A percentile compares a stretch with the other conserved stretches of the same genome.
These are phyloP conservation scores for Macaria liturata DNA, from an alignment of 2,888 invertebrate species.

Conservation along the genomic window DNA sequence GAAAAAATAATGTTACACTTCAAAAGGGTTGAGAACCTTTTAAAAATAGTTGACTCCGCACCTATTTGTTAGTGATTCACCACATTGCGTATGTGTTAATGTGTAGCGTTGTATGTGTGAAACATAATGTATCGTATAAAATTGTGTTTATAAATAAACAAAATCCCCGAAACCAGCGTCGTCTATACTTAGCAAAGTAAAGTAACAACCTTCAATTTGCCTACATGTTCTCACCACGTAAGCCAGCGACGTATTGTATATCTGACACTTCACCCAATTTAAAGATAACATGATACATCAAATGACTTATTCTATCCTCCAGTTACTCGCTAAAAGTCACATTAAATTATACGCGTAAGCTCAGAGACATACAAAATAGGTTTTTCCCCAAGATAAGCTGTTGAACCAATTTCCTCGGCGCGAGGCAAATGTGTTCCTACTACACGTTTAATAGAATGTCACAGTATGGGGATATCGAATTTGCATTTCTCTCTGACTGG, in stretches of 20 bases:
- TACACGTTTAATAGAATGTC: slow-evolving; percentile 34
- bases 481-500: slow-evolving; percentile 25
- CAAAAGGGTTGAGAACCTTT: too few relatives aligned
- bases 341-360: slow-evolving; percentile 36
- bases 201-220: neutral
- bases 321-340: slow-evolving; percentile 32
- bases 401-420: slow-evolving; percentile 35
- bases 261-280: slow-evolving; percentile 30
- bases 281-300: slow-evolving; percentile 30
- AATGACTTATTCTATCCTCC: slow-evolving; percentile 34
- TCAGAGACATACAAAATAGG: slow-evolving; percentile 30
- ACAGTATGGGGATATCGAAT: slow-evolving; percentile 25
- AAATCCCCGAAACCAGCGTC: too few relatives aligned
- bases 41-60: too few relatives aligned
- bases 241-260: slow-evolving; percentile 2
- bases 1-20: too few relatives aligned
- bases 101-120: too few relatives aligned
- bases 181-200: too few relatives aligned
- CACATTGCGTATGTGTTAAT: too few relatives aligned
- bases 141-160: too few relatives aligned
- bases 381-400: slow-evolving; percentile 34
- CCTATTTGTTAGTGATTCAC: too few relatives aligned
- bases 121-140: too few relatives aligned
- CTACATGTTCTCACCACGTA: neutral
- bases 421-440: slow-evolving; percentile 32